These are phyloP conservation scores for Lipotes vexillifer DNA, from an alignment of 2,113 vertebrate genomes.

Conservation along the genomic window DNA sequence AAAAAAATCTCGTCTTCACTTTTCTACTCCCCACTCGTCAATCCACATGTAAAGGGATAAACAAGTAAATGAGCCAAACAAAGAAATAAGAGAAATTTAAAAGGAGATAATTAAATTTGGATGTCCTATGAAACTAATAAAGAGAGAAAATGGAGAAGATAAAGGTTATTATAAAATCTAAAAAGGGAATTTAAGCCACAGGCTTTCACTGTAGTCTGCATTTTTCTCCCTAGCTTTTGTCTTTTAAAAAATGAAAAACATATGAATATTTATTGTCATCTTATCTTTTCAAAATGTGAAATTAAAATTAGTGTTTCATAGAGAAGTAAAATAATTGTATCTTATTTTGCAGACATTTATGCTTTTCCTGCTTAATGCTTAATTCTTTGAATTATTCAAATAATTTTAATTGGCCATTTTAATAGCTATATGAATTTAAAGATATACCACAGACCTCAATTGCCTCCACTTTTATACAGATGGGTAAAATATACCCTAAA, in stretches of 20 bases:
- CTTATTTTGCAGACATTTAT: slow-evolving; percentile 45
- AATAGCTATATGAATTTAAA: slow-evolving; percentile 56
- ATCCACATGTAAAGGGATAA: slow-evolving; percentile 35
- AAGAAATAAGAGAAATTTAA: slow-evolving; percentile 35
- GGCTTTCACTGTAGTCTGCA: not conserved
- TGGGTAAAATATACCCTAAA: not conserved
- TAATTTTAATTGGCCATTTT: slow-evolving; percentile 59
- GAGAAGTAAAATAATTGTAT: slow-evolving; percentile 63
- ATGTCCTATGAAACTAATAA: slow-evolving; percentile 42
- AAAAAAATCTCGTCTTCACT: not conserved
- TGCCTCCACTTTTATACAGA: not conserved
- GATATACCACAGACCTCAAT: not conserved
- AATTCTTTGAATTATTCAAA: slow-evolving; percentile 61
- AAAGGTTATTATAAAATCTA: slow-evolving; percentile 60
- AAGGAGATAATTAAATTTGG: slow-evolving; percentile 32
- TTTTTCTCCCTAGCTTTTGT: slow-evolving; percentile 44
- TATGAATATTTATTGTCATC: slow-evolving; percentile 68
- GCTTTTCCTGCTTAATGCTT: slow-evolving; percentile 54
- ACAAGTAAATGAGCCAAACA: slow-evolving; percentile 30
- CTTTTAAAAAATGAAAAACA: slow-evolving; percentile 28
- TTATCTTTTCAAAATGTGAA: slow-evolving; percentile 60
- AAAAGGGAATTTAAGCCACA: slow-evolving; percentile 47
- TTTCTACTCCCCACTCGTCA: not conserved
- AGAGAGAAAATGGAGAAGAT: slow-evolving; percentile 24
- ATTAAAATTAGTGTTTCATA: slow-evolving; percentile 62